Percentiles rank a stretch among this genome's conserved stretches.
These are phyloP conservation scores for Chlorospingus flavigularis DNA, from an alignment of 2,797 vertebrate genomes.

Conservation along the genomic window DNA sequence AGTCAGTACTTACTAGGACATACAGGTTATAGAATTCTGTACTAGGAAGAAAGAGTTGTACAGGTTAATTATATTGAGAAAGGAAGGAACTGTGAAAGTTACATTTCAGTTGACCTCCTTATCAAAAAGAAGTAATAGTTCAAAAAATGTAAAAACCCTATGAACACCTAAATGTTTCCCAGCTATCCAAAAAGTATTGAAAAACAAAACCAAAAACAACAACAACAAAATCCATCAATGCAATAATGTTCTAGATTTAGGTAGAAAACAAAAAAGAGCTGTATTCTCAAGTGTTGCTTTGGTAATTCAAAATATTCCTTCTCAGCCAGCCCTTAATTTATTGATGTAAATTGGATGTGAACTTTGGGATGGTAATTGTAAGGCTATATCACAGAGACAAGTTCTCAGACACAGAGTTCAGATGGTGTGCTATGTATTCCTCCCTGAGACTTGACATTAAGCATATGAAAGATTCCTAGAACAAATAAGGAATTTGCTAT, in stretches of 20 bases:
- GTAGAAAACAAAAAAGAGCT: background rate
- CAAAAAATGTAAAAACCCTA: background rate
- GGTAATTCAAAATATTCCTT: background rate
- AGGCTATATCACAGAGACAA: background rate
- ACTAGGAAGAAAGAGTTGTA: background rate
- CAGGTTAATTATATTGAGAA: background rate
- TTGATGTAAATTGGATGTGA: background rate
- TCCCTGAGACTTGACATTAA: background rate
- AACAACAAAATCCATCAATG: background rate
- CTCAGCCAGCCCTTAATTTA: background rate
- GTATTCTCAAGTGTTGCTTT: background rate
- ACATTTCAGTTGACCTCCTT: background rate
- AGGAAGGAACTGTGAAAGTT: background rate
- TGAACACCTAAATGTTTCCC: background rate
- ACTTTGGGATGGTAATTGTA: background rate
- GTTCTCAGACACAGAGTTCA: background rate
- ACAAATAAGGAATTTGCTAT: background rate
- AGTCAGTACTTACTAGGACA: background rate
- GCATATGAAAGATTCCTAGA: background rate
- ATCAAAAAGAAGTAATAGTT: background rate
- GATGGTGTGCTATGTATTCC: background rate
- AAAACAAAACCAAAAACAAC: background rate
- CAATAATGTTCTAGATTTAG: background rate
- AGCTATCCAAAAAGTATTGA: background rate
- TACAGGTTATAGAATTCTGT: background rate